Evolutionary conservation across 2,888 invertebrate genomes (phyloP).

Genomic region (Rotaria socialis): DNA sequence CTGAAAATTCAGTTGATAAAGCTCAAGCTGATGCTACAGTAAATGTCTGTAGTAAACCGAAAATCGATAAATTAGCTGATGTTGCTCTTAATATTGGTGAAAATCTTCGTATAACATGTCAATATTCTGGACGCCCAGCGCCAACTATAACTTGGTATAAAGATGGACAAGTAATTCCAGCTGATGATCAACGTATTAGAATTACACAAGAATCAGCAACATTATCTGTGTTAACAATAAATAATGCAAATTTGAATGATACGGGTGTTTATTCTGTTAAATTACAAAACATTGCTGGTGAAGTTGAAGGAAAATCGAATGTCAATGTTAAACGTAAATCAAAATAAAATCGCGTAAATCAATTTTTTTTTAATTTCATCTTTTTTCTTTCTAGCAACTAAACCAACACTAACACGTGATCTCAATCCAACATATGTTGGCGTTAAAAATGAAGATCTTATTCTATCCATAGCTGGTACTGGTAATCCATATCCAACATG

Average conservation of each 20-base stretch:
- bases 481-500: conserved; percentile 52
- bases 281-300: conserved; percentile 34
- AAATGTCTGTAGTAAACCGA: conserved; percentile 55
- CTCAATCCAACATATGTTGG: conserved; percentile 5
- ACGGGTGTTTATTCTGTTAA: conserved; percentile 57
- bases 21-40: conserved; percentile 63
- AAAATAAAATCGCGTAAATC: neutral
- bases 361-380: too few species aligned
- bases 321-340: conserved; percentile 40
- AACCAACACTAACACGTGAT: neutral
- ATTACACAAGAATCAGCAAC: conserved; percentile 38
- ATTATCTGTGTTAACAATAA: conserved; percentile 38
- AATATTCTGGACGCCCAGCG: conserved; percentile 55
- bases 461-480: conserved; percentile 38
- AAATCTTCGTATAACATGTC: conserved; percentile 52
- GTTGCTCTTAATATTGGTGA: conserved; percentile 53
- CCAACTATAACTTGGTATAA: conserved; percentile 56
- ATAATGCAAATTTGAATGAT: conserved; percentile 48
- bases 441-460: conserved; percentile 23
- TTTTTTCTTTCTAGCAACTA: neutral
- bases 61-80: conserved; percentile 57
- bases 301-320: conserved; percentile 37
- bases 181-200: conserved; percentile 35
- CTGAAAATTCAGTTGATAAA: conserved; percentile 70
- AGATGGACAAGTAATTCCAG: conserved; percentile 53